Evolutionary conservation across 2,113 vertebrate genomes (phyloP).

Genomic region (Antigone vipio): DNA sequence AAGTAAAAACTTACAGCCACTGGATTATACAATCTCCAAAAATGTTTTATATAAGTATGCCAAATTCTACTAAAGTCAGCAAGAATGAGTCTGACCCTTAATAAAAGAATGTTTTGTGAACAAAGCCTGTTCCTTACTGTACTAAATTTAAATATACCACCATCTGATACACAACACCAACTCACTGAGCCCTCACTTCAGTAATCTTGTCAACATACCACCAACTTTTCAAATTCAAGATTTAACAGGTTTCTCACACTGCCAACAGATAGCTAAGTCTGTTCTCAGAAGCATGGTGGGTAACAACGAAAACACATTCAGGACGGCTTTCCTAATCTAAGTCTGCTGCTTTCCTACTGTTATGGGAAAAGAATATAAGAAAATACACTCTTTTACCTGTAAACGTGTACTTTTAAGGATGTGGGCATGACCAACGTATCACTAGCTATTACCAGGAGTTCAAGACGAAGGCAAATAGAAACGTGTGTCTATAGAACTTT

Average conservation of each 20-base stretch:
- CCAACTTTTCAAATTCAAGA: background rate
- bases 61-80: background rate
- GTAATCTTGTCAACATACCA: background rate
- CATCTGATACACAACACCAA: background rate
- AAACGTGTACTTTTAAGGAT: background rate
- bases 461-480: background rate
- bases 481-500: rapidly evolving
- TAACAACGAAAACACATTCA: background rate
- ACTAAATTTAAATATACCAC: background rate
- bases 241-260: background rate
- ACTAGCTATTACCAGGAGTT: background rate
- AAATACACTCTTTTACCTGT: background rate
- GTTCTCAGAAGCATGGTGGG: background rate
- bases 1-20: background rate
- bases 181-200: background rate
- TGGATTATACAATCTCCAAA: background rate
- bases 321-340: background rate
- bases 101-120: background rate
- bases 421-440: background rate
- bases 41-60: background rate
- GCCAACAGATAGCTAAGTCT: background rate
- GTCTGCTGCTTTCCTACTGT: background rate
- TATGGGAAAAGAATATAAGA: background rate
- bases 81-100: background rate
- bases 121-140: background rate